Evolutionary conservation across 1,140 invertebrate genomes (phyloP), one percentile per base, ranked within the genome.

Genomic region (Cyclargus thomasi): DNA sequence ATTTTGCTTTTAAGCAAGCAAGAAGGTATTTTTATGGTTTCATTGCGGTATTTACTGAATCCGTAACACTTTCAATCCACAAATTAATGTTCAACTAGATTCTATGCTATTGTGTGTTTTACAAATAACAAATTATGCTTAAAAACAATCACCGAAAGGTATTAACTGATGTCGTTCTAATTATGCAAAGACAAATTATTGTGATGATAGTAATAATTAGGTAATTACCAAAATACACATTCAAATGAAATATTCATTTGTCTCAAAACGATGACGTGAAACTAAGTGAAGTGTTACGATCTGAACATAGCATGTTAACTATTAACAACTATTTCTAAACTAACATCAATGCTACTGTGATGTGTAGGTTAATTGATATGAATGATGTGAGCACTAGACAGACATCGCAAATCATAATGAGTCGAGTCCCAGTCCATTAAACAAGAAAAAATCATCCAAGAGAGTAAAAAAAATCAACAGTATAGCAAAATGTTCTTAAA

Each of bases 391-490:
- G 2, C 39, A 16, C 39, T 47, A 47, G 39, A 29, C 1, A 47
- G 6, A 47, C 39, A 47, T 16, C 14, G 39, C 39, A 47, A 47
- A 47, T 47, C 39, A 47, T 47, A 47, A 47, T 47, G 0, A 47
- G 11, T 11, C 39, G 14, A 16, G 39, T 16, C 39, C 11, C 39
- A 47, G 53, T 53, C 63, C 39, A 64, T 64, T 64, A 64, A 47
- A 64, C 39, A n/a, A 47, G 53, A 64, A 36, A 11, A 64, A 53
- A n/a, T 64, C 39, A 47, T 47, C 39, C 14, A 47, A 47, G 39
- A 47, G 39, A 47, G 39, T 47, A 47, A 47, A 47, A 47, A 47
- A 47, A 8, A 8, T n/a, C 21, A n/a, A 11, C 21, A 47, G 21
- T 23, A 11, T 22, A 21, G 22, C 18, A 35, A 39, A 18, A n/a